Conservation (phyloP, 2,888 invertebrate species). For the Linyphia triangularis region DNA sequence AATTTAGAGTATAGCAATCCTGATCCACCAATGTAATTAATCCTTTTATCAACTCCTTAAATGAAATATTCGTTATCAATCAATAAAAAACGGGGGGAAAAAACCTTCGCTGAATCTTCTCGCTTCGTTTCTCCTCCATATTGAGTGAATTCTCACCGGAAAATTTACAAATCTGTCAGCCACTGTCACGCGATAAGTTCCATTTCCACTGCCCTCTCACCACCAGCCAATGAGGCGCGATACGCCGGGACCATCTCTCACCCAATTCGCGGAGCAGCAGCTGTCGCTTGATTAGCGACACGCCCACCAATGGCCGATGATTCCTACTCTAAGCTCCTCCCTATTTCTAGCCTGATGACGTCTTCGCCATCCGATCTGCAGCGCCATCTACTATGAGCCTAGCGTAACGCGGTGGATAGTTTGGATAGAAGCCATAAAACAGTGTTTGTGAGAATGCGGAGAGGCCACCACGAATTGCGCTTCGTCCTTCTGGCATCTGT, state of each 20-base stretch:
- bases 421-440: neutral
- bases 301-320: constrained; percentile 68
- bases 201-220: neutral
- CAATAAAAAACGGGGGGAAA: neutral
- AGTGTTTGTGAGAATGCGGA: constrained; percentile 13
- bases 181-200: constrained; percentile 49
- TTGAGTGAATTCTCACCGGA: neutral
- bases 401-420: neutral
- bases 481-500: neutral
- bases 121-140: neutral
- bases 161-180: constrained; percentile 29
- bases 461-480: neutral
- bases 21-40: neutral
- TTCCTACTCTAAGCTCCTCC: constrained; percentile 45
- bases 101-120: neutral
- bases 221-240: constrained; percentile 37
- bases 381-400: constrained; percentile 46
- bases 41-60: neutral
- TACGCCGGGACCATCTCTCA: neutral
- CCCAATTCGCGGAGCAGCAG: constrained; percentile 38
- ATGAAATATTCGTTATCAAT: neutral
- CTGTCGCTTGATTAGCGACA: constrained; percentile 73
- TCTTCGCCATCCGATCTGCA: constrained; percentile 1
- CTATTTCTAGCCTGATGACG: neutral
- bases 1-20: neutral